Evolutionary conservation across 1,140 invertebrate species (phyloP), one percentile per base, ranked within the genome.

Genomic region (Atta cephalotes): DNA sequence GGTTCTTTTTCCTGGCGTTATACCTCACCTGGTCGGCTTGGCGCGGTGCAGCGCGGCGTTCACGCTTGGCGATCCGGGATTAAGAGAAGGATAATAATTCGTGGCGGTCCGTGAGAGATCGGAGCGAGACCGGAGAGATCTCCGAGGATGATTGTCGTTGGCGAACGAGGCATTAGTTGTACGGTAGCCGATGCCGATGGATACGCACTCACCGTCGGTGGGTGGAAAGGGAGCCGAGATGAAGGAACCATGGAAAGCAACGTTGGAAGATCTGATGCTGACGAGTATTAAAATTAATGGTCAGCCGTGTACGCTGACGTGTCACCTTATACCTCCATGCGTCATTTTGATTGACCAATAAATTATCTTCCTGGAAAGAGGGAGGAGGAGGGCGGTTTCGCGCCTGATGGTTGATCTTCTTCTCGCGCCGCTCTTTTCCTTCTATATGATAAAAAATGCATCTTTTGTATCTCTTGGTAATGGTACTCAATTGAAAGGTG

Each of bases 341-440:
- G 94, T 95, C 94, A 95, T 94, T 94, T 93, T 94, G 94, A 95
- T 95, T 95, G 94, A 95, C 94, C 92, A 94, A 95, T 95, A 95
- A 95, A 94, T 95, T 94, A 95, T 95, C 90, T 84, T 62, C 4
- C 87, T 78, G 86, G 35, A 89, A 86, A 79, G 25, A 82, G 85
- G 4, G 12, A 25, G 39, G 39, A 14, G 66, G 31, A n/a, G 63
- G 31, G 63, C 16, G 63, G 77, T 76, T 72, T 86, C 78, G 79
- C 89, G 82, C 81, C 79, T 70, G 86, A 62, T 87, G 58, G 51
- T 21, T 79, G 89, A 58, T 31, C 28, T 31, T 86, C 85, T 89
- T 79, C 88, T 76, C 85, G 85, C 65, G 72, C 65, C 77, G 58
- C 60, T 89, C 72, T 84, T 78, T 68, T 56, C 35, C 18, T 89